Evolutionary conservation across 1,140 invertebrate genomes (phyloP), one percentile per base, ranked within the genome.

Genomic region (honey bee (Apis mellifera)): DNA sequence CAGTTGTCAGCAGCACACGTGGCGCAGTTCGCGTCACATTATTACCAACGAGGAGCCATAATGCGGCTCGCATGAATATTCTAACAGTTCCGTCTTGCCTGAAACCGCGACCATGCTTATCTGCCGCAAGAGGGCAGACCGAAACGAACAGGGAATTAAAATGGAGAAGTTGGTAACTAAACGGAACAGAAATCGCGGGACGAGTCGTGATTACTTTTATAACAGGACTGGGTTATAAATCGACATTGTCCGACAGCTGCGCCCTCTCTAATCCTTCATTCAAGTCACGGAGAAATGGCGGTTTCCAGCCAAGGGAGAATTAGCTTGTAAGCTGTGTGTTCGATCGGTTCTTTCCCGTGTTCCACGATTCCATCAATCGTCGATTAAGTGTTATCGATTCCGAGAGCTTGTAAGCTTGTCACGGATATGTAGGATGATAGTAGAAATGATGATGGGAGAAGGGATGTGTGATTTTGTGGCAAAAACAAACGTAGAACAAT

Each of bases 51-150:
- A 69, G 42, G 48, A 62, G 69, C 77, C 79, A 73, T 85, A 85
- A 85, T 85, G 83, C 54, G 57, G 57, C 32, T 57, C 50, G 68
- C 83, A 84, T 85, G 84, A 85, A 85, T 85, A 85, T 85, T 70
- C 83, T 65, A 69, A 65, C 65, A 85, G 83, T 59, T 65, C 65
- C 73, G 59, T 85, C 71, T 85, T 85, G 26, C 65, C 26, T 80
- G 84, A 85, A 75, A 75, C 59, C 79, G 73, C 59, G 42, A 84
- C 73, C 65, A 85, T 85, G 32, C 74, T 70, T 57, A 66, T n/a
- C 74, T 42, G 12, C 26, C 15, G 42, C 17, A 1, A 77, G 50
- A 72, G 21, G 55, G 15, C 17, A 17, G 55, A 55, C 15, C 57
- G 57, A 59, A 12, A 60, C n/a, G 21, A 60, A 17, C 32, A 42